Base-by-base conservation (phyloP, 2,888 invertebrate genomes). In the Sarcophaga caerulescens region DNA sequence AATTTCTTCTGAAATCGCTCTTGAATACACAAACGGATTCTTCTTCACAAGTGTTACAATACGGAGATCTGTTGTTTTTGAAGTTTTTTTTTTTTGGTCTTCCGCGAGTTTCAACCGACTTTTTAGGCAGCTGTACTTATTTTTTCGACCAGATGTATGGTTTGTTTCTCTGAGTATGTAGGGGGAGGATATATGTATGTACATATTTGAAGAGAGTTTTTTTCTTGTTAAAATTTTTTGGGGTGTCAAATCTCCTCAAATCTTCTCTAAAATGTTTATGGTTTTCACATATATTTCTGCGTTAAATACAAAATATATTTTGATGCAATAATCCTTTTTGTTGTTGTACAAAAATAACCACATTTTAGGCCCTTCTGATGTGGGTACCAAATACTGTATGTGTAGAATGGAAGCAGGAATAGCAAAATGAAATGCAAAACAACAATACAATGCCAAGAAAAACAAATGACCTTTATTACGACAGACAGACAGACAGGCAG, bases 281-380 rank as follows among this genome's bases (percentile, higher is more conserved):
- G 74, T 76, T 81, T 84, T 80, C 80, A 84, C 73, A 84, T 81
- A 77, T 35, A 35, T 80, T 81, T 84, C 68, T 77, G 62, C 77
- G 76, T 84, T 81, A 84, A 80, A 84, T 73, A 77, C 68, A 10
- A n/a, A n/a, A 35, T 35, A 35, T 35, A 84, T 81, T 84, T 80
- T 84, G 80, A 84, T 80, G 84, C 76, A 80, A 84, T 84, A 84
- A 84, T 84, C 84, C 84, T 84, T 84, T 84, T 76, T 84, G 76
- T 74, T 62, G 52, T 44, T 52, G 79, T 76, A 45, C 77, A 69
- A 79, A 81, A 77, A 71, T 65, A 77, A 74, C 73, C 69, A 66
- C 75, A 81, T 76, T 84, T 84, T 71, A 81, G 76, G 73, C 77
- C 81, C 69, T 77, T 45, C 77, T 85, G 80, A 80, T 84, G 76